Percentiles rank a stretch among this genome's conserved stretches.
Evolutionary conservation across 2,797 vertebrate species (phyloP).

Genomic region (Lepidocolaptes lacrymiger): DNA sequence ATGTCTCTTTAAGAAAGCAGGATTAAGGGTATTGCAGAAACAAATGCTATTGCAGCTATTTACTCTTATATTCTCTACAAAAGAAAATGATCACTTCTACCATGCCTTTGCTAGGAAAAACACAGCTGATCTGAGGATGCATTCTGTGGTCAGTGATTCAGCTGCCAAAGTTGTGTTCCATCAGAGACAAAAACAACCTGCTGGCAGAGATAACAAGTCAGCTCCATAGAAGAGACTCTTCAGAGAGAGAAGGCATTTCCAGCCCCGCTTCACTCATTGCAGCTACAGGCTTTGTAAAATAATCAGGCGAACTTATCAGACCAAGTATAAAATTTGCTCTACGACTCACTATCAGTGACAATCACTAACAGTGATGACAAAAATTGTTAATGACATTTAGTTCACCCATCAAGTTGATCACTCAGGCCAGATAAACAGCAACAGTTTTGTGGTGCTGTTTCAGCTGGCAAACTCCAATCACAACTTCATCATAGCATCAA

Average conservation of each 20-base stretch:
- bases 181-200: background rate
- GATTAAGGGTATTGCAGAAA: background rate
- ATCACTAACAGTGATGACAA: background rate
- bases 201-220: background rate
- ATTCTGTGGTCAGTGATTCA: background rate
- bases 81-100: background rate
- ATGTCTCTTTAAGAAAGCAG: background rate
- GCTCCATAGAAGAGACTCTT: background rate
- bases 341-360: background rate
- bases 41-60: background rate
- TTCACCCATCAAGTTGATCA: constrained; percentile 4
- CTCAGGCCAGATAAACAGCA: constrained; percentile 6
- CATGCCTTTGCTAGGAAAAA: background rate
- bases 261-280: background rate
- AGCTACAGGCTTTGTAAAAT: constrained; percentile 19
- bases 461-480: background rate
- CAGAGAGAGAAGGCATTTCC: background rate
- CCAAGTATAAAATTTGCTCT: background rate
- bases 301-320: background rate
- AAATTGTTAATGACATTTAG: background rate
- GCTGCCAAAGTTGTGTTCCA: background rate
- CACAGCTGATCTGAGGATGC: background rate
- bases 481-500: background rate
- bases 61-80: background rate
- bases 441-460: background rate